Evolutionary conservation across 1,140 invertebrate genomes (phyloP).

Genomic region (Cheumatopsyche charites): DNA sequence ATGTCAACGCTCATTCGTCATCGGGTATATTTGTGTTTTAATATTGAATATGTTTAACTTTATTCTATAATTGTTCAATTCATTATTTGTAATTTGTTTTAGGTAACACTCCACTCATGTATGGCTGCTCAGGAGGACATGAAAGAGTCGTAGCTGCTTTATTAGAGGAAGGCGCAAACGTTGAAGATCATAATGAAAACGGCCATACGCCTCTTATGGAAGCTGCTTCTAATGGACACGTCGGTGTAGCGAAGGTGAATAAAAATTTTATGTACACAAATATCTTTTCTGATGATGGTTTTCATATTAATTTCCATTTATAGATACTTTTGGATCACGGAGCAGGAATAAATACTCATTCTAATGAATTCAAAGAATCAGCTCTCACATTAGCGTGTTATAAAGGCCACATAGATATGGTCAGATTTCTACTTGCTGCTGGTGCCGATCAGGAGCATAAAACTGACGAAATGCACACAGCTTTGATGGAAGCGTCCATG

Average conservation of each 20-base stretch:
- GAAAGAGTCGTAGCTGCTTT: constrained; percentile 89
- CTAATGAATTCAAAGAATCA: constrained; percentile 97
- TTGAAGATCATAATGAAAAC: constrained; percentile 99
- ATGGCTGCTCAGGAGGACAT: constrained; percentile 96
- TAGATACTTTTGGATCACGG: constrained; percentile 87
- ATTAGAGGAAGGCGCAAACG: constrained; percentile 89
- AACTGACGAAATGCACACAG: constrained; percentile 99
- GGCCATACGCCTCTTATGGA: constrained; percentile 99
- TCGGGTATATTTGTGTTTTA: constrained; percentile 66
- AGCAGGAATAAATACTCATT: constrained; percentile 97
- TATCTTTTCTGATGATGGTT: background rate
- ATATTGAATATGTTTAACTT: background rate
- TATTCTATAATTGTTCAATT: background rate
- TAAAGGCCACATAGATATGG: constrained; percentile 97
- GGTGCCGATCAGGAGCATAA: constrained; percentile 97
- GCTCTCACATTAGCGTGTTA: constrained; percentile 96
- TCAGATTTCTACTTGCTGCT: constrained; percentile 91
- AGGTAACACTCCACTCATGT: constrained; percentile 96
- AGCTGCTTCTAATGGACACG: constrained; percentile 95
- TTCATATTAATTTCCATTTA: constrained; percentile 22
- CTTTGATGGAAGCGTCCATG: constrained; percentile 99
- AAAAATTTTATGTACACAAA: background rate
- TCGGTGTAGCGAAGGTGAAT: constrained; percentile 83
- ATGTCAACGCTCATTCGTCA: constrained; percentile 95
- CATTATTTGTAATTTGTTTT: background rate